A percentile compares a stretch with the other conserved stretches of the same genome.
Evolutionary conservation across 2,888 invertebrate species (phyloP).

Genomic region (Drosophila engyochracea): DNA sequence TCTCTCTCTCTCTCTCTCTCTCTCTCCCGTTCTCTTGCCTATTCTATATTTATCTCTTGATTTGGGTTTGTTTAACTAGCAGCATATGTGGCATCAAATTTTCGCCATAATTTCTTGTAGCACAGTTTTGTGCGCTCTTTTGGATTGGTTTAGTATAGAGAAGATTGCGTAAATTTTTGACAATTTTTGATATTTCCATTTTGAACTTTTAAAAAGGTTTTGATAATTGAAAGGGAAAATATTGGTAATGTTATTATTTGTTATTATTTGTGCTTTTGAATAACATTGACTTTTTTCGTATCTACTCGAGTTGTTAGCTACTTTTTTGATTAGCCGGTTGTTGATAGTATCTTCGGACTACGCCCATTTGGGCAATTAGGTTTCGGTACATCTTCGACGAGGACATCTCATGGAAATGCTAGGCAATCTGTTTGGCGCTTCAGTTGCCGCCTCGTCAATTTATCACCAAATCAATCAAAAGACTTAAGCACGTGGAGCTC

Average conservation of each 20-base stretch:
- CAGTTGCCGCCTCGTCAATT: constrained; percentile 74
- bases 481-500: constrained; percentile 51
- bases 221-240: background rate
- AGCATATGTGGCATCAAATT: constrained; percentile 1
- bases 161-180: background rate
- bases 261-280: background rate
- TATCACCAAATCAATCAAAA: constrained; percentile 79
- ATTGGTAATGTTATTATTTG: background rate
- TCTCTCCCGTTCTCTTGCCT: background rate
- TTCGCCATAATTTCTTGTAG: constrained; percentile 25
- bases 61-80: constrained; percentile 3
- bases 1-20: background rate
- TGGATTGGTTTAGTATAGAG: background rate
- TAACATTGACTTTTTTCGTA: background rate
- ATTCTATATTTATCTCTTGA: constrained; percentile 2
- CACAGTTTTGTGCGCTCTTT: constrained; percentile 34
- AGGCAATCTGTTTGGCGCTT: constrained; percentile 72
- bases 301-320: background rate
- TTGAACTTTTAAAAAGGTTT: background rate
- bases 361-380: constrained; percentile 59
- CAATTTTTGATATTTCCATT: background rate
- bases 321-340: constrained; percentile 30
- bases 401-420: constrained; percentile 53
- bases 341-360: constrained; percentile 35
- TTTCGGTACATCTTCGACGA: constrained; percentile 21